Base-by-base conservation (phyloP, 2,113 vertebrate species). In the Acanthochromis polyacanthus region DNA sequence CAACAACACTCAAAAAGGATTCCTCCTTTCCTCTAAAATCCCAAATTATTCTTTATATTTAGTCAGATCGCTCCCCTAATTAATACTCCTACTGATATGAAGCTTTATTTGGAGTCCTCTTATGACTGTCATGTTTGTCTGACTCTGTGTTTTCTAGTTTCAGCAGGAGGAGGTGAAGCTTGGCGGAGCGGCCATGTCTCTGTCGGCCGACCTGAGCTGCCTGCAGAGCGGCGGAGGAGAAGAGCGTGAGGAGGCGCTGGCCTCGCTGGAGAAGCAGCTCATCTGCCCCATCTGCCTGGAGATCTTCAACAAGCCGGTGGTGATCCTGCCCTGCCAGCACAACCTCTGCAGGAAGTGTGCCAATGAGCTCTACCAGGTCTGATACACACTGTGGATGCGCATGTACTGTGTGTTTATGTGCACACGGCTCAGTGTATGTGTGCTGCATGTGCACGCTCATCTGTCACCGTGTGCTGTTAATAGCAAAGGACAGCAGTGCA, bases 331-430 rank as follows among this genome's bases (percentile, higher is more conserved):
- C 9, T 95, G 95, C 25, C 89, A 94, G 62, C 95, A 95, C 86
- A 95, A 95, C 91, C 93, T 95, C 19, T 95, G 95, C 77, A 92
- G 95, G 65, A 95, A 94, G 87, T 94, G 92, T 72, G 91, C 93
- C 48, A 95, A 94, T 55, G 92, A 94, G 43, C 91, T 95, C 15
- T 95, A 95, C 78, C 93, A 94, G 94, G 95, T 95, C 23, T 22
- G 48, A 14, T 15, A 20, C 43, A 10, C 22, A 9, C 6, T 9
- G 19, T 51, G 48, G 16, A 16, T 51, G 48, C 20, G 48, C 16
- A 16, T 51, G 48, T 20, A 15, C 32, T 51, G 48, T 51, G 48
- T 51, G 48, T 51, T 15, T 51, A n/a, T 52, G 57, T 25, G 28
- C 55, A 36, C 38, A 8, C 15, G 15, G 55, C 36, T 36, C 3